Percentiles rank a stretch among this genome's conserved stretches.
Conservation (phyloP, 2,113 vertebrate genomes). For the Trogon melanurus region DNA sequence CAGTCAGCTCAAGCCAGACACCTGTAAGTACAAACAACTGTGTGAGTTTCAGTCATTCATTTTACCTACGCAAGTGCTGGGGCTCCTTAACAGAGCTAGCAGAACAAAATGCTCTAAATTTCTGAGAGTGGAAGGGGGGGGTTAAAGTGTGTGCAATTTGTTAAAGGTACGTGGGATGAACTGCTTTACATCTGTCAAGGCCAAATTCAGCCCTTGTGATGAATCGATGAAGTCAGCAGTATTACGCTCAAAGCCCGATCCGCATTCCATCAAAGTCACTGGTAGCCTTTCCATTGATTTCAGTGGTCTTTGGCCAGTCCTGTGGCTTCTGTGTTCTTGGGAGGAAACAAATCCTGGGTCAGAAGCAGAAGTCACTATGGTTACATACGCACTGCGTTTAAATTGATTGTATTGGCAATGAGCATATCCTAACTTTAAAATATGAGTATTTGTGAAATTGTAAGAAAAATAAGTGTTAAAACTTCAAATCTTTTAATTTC, state of each 20-base stretch:
- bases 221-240: neutral
- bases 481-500: neutral
- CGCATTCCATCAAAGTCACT: neutral
- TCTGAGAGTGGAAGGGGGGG: neutral
- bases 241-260: neutral
- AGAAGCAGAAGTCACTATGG: neutral
- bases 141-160: neutral
- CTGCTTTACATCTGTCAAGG: conserved; percentile 20
- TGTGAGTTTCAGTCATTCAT: conserved; percentile 27
- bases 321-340: neutral
- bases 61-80: neutral
- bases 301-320: conserved; percentile 51
- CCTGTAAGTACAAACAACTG: conserved; percentile 86
- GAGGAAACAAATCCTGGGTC: conserved; percentile 3
- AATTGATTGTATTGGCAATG: neutral
- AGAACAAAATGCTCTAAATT: conserved; percentile 1
- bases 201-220: conserved; percentile 28
- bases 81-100: conserved; percentile 13
- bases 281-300: conserved; percentile 63
- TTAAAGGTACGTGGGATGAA: conserved; percentile 5
- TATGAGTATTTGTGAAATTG: neutral
- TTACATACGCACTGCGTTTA: neutral
- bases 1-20: conserved; percentile 92
- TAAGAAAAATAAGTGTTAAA: neutral
- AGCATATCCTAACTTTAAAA: conserved; percentile 16